A percentile compares a stretch with the other conserved stretches of the same genome.
phyloP scores from a whole-genome alignment of 1,140 invertebrate genomes.

The Cydia fagiglandana region DNA sequence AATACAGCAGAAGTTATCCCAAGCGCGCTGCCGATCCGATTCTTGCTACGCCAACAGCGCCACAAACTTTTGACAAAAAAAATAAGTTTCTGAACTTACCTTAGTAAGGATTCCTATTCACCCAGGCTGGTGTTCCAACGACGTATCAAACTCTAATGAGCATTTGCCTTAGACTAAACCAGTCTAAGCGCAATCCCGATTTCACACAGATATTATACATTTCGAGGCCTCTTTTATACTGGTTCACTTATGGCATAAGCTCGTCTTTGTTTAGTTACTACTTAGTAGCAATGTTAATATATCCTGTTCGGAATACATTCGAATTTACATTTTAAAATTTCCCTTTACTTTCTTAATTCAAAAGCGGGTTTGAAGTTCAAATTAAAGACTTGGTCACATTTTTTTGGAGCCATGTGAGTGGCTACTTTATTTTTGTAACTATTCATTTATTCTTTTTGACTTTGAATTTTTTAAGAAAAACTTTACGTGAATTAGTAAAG shows the following conservation, averaged over 20 bases:
- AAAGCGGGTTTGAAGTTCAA: conserved; percentile 7
- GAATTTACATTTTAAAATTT: not conserved
- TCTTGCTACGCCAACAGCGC: conserved; percentile 1
- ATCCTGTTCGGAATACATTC: not conserved
- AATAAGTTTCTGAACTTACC: conserved; percentile 18
- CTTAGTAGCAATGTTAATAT: not conserved
- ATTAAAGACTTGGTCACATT: conserved; percentile 24
- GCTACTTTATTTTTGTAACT: not conserved
- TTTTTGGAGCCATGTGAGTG: conserved; percentile 14
- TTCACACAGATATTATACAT: not conserved
- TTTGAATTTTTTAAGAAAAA: not conserved
- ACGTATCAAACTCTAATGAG: no score
- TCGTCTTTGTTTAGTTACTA: not conserved
- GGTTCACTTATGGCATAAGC: not conserved
- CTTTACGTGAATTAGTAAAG: not conserved
- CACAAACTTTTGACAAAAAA: conserved; percentile 4
- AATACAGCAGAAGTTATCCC: conserved; percentile 3
- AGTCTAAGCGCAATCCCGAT: not conserved
- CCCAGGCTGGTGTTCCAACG: not conserved
- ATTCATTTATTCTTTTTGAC: not conserved
- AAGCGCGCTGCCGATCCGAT: not conserved
- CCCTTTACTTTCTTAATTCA: conserved; percentile 15
- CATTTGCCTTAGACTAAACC: not conserved
- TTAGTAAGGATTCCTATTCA: conserved; percentile 14
- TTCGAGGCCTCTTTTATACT: not conserved